Percentiles rank a stretch among this genome's conserved stretches.
These are phyloP conservation scores for Congeria kusceri DNA, from an alignment of 2,888 invertebrate genomes.

Conservation along the genomic window DNA sequence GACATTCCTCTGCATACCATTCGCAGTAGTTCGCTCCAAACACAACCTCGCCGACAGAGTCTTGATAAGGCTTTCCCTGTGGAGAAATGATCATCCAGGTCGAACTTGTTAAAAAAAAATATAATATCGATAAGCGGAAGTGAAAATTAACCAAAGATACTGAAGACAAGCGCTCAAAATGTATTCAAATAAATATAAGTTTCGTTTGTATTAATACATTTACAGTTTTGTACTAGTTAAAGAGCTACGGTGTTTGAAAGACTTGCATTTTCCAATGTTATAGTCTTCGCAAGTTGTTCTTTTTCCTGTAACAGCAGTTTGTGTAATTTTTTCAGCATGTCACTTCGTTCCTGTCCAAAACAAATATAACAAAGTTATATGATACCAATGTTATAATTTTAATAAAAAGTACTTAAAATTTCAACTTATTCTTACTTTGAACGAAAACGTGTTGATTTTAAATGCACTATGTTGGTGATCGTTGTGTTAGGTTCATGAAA, in stretches of 20 bases:
- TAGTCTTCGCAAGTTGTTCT: conserved; percentile 7
- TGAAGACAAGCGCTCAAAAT: too few species aligned
- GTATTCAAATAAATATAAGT: too few species aligned
- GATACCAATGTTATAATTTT: neutral
- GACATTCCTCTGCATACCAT: neutral
- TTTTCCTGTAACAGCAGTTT: neutral
- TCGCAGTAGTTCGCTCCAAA: neutral
- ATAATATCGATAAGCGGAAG: neutral
- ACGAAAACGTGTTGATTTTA: too few species aligned
- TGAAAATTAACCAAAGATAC: too few species aligned
- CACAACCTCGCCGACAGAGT: neutral
- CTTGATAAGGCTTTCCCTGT: conserved; percentile 5
- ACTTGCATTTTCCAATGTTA: conserved; percentile 2
- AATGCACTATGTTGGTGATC: too few species aligned
- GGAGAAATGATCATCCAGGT: too few species aligned
- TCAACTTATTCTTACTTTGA: too few species aligned
- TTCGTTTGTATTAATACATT: too few species aligned
- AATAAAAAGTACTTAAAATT: too few species aligned
- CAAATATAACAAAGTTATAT: neutral
- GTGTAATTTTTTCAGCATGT: neutral
- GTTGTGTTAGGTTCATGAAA: too few species aligned
- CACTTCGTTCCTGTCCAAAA: neutral
- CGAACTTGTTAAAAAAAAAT: neutral
- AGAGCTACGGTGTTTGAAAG: too few species aligned
- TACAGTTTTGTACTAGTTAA: too few species aligned